Evolutionary conservation across 1,140 invertebrate genomes (phyloP).

Genomic region (Leptonema lineaticorne): DNA sequence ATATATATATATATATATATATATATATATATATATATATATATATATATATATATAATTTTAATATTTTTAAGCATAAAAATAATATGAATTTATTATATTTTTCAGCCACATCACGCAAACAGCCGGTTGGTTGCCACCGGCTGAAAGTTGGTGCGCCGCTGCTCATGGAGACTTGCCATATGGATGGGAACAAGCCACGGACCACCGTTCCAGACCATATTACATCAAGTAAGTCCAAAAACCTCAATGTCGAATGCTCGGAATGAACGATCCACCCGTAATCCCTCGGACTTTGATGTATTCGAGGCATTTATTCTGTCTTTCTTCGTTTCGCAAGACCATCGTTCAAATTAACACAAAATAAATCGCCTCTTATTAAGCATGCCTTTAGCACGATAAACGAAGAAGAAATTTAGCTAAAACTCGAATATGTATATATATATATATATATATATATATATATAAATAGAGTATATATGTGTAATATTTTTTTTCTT

Average conservation of each 20-base stretch:
- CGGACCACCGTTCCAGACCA: slow-evolving; percentile 73
- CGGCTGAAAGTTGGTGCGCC: slow-evolving; percentile 73
- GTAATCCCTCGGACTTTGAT: not conserved
- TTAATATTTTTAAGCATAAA: not conserved
- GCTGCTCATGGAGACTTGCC: slow-evolving; percentile 63
- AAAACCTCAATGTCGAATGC: not conserved
- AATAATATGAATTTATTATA: not conserved
- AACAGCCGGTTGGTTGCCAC: slow-evolving; percentile 81
- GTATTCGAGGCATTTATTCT: not conserved
- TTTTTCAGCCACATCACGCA: slow-evolving; percentile 72
- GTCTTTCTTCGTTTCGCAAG: not conserved
- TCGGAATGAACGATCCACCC: not conserved
- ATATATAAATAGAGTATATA: not conserved
- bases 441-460: no score
- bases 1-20: not conserved
- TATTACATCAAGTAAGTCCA: slow-evolving; percentile 86
- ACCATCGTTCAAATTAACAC: not conserved
- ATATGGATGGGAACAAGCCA: slow-evolving; percentile 86
- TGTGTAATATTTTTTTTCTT: not conserved
- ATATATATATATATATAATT: not conserved
- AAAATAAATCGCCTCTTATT: not conserved
- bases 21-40: not conserved
- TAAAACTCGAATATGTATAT: not conserved
- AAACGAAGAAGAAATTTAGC: no score
- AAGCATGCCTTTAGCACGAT: no score